These are phyloP conservation scores for Gnatocerus cornutus DNA, from an alignment of 2,888 invertebrate genomes.

Conservation along the genomic window DNA sequence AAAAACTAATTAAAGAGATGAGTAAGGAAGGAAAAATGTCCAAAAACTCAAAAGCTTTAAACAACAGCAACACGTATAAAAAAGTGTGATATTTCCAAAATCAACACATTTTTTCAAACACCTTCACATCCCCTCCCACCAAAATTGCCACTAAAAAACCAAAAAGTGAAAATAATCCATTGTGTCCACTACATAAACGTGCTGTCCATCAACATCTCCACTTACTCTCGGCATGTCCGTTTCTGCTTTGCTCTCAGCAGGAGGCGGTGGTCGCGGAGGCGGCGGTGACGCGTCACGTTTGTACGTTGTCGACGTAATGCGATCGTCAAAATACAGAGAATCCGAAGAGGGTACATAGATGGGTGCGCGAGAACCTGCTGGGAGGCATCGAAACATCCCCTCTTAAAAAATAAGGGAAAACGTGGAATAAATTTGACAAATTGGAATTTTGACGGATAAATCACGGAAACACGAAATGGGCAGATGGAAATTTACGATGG, in stretches of 20 bases:
- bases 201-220: constrained; percentile 20
- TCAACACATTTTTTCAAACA: too few relatives aligned
- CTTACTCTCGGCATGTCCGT: constrained; percentile 60
- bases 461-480: too few relatives aligned
- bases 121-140: not conserved
- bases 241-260: constrained; percentile 53
- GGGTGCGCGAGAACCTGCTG: constrained; percentile 68
- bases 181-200: constrained; percentile 14
- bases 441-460: not conserved
- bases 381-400: constrained; percentile 62
- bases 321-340: constrained; percentile 48
- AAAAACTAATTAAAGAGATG: too few relatives aligned
- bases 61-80: too few relatives aligned
- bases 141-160: not conserved
- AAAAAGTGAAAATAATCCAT: not conserved
- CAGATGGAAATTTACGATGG: too few relatives aligned
- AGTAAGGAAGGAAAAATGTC: too few relatives aligned
- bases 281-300: constrained; percentile 61
- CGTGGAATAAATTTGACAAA: not conserved
- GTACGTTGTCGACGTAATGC: constrained; percentile 63
- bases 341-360: constrained; percentile 66
- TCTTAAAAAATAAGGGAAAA: constrained; percentile 13
- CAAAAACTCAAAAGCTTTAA: too few relatives aligned
- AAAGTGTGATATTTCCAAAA: too few relatives aligned
- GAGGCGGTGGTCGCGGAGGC: constrained; percentile 63